Evolutionary conservation across 2,888 invertebrate species (phyloP), one percentile per base, ranked within the genome.

Genomic region (Orchesella flavescens): DNA sequence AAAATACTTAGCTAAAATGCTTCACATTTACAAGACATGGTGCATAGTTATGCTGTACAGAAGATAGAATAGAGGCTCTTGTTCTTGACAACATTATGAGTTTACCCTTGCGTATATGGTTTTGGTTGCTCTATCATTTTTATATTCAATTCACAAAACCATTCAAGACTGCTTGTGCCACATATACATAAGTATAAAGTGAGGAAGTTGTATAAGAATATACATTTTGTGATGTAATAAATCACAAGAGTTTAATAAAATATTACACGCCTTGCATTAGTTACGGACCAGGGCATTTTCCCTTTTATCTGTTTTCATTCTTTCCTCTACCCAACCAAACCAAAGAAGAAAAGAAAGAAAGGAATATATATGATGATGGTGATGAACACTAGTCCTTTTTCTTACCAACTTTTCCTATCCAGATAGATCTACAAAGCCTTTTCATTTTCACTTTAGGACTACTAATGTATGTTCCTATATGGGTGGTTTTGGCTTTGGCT

Each of bases 261-360:
- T 86, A 87, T 87, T 86, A 87, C 84, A 87, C 86, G 86, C 85
- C 87, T 84, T 85, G 83, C 85, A 85, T 87, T 87, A 85, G 86
- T 86, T 85, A 85, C 86, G 85, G 83, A 76, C 80, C 83, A 87
- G 21, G 44, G 72, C 43, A 55, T 79, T 72, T 66, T 43, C 66
- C 66, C 66, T 66, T 66, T 72, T 69, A 66, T 66, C 23, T 53
- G 17, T 59, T 34, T 46, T 59, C 71, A n/a, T n/a, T 75, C 49
- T 57, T 44, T 57, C n/a, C 65, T 44, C 65, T 65, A 3, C 59
- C 12, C 21, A 59, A 12, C 46, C 24, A 10, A 34, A 24, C 34
- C 53, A 59, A 59, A 24, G 34, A 24, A 63, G 34, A 21, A 24
- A 15, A 24, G 63, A 13, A 34, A 24, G 63, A 59, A 17, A 63